Base-by-base conservation (phyloP, 2,797 vertebrate species). In the Jordanella pulchra region DNA sequence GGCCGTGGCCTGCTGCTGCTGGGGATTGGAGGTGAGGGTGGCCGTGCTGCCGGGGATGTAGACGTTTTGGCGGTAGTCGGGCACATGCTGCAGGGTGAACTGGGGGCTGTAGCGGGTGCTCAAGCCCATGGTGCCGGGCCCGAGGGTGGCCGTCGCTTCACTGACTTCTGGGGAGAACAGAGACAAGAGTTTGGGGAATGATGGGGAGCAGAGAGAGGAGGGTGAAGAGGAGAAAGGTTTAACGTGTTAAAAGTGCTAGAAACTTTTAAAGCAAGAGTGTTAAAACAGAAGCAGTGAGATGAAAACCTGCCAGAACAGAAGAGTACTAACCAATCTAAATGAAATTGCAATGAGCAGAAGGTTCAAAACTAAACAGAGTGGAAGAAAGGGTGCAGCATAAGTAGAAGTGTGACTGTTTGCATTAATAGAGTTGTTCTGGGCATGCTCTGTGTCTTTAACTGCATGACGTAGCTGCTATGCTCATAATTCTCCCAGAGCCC, bases 41-140 rank as follows among this genome's bases (percentile, higher is more conserved):
- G 97, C 96, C 0, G 97, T 98, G 94, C 97, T 98, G 81, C 98
- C 98, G 0, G 97, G 98, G 94, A 99, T 99, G 94, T 98, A 99
- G 88, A 99, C 96, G 1, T 99, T 99, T 94, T 99, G 97, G 80
- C 97, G 95, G 89, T 99, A 99, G 88, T 99, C 97, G 0, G 97
- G 97, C 73, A 99, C 97, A 0, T 99, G 98, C 93, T 99, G 98
- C 89, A 99, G 94, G 82, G 97, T 99, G 94, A 99, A 98, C 93
- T 97, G 98, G 55, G 97, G 97, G 81, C 96, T 96, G 28, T 99
- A 99, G 90, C 97, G 96, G 69, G 98, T 94, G 44, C 96, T 98
- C 87, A 99, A 89, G 72, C 97, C 98, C 97, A 99, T 98, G 67
- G 97, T 99, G 85, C 98, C 98, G 0, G 97, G 97, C 4, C 95